A percentile compares a stretch with the other conserved stretches of the same genome.
phyloP scores from a whole-genome alignment of 1,140 invertebrate species.

The Scaptomyza hsui region DNA sequence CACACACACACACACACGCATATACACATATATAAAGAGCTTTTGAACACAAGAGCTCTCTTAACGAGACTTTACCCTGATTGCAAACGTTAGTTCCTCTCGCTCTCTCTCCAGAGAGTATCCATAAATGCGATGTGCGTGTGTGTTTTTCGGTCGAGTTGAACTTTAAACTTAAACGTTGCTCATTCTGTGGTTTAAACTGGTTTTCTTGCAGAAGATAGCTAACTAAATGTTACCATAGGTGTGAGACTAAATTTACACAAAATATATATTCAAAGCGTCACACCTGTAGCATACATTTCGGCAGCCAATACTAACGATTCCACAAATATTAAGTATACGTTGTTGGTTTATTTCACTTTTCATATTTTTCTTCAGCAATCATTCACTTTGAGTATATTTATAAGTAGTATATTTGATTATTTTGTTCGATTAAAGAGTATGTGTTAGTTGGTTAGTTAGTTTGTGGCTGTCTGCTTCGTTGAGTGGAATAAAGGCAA shows the following conservation, averaged over 20 bases:
- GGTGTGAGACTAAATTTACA: too few species aligned
- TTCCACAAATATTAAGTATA: too few species aligned
- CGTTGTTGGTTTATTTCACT: too few species aligned
- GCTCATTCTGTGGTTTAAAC: too few species aligned
- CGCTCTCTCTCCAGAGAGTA: neutral
- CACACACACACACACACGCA: constrained; percentile 4
- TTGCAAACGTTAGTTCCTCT: neutral
- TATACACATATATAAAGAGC: neutral
- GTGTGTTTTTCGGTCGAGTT: neutral
- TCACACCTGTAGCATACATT: neutral
- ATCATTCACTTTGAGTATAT: too few species aligned
- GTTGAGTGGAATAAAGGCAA: constrained; percentile 37
- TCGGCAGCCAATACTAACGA: neutral
- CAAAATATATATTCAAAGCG: too few species aligned
- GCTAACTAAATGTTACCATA: too few species aligned
- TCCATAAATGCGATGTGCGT: neutral
- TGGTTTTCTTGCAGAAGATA: too few species aligned
- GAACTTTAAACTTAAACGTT: neutral
- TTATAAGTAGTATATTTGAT: too few species aligned
- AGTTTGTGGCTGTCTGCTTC: neutral
- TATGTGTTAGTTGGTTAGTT: too few species aligned
- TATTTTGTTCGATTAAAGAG: too few species aligned
- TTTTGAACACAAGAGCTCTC: constrained; percentile 5
- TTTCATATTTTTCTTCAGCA: too few species aligned
- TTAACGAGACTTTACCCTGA: neutral